Evolutionary conservation across 2,888 invertebrate genomes (phyloP), one percentile per base, ranked within the genome.

Genomic region (Pandemis corylana): DNA sequence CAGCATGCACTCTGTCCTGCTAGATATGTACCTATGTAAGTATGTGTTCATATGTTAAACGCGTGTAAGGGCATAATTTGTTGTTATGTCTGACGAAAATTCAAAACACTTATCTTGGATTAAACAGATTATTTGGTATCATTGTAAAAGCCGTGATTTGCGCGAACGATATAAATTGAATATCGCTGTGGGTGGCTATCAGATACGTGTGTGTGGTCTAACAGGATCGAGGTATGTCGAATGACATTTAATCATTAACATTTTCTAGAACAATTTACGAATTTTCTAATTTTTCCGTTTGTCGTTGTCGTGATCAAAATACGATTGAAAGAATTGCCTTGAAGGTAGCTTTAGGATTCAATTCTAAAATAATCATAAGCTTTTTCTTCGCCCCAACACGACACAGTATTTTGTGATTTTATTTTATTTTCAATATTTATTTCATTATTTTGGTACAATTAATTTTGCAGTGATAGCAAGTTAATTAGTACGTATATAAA

Each of bases 91-190:
- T 53, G 7, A 62, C 41, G 42, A 68, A 56, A 56, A 56, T 15
- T 49, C 12, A 12, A 59, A 10, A 0, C 59, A 12, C 59, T 36
- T 68, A 72, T 72, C 68, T 5, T 44, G 51, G 69, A 69, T 66
- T 42, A 20, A 15, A 44, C 28, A 42, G 61, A 74, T 70, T 66
- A 62, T 42, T 28, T 41, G n/a, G 9, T 66, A 66, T 66, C 66
- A 51, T 49, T 51, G 46, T 66, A 51, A 53, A 36, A n/a, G 13
- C 10, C 28, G 67, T 62, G 46, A 56, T 69, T 59, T 46, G 61
- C 59, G 28, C 13, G n/a, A 67, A 49, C 64, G 15, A 70, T 74
- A 74, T 70, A 74, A 74, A 74, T 71, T 71, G 41, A 63, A 41
- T 7, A 41, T 71, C 62, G 62, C 62, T n/a, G 70, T 53, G 53